A percentile compares a stretch with the other conserved stretches of the same genome.
Evolutionary conservation across 2,113 vertebrate genomes (phyloP).

Genomic region (Speoplatyrhinus poulsoni): DNA sequence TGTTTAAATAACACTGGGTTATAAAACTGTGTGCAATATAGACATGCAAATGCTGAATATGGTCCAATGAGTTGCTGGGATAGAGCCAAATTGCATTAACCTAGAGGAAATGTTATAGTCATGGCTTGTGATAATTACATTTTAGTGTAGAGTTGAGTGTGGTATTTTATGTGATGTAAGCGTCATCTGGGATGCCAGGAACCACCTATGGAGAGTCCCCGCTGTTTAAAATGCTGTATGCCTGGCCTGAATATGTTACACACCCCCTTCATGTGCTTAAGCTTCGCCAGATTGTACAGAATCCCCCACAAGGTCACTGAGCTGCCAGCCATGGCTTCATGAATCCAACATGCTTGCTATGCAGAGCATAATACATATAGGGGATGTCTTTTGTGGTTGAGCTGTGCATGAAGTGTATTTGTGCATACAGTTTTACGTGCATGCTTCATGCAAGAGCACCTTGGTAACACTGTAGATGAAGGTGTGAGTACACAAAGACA

Average conservation of each 20-base stretch:
- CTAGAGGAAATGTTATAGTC: background rate
- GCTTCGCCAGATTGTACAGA: slow-evolving; percentile 41
- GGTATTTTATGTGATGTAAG: background rate
- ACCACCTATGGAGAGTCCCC: slow-evolving; percentile 49
- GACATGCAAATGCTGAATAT: background rate
- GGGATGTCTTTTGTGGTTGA: background rate
- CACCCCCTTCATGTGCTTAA: slow-evolving; percentile 9
- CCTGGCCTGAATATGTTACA: slow-evolving; percentile 47
- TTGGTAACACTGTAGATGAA: too few species aligned
- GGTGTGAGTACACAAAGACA: too few species aligned
- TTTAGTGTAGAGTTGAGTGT: background rate
- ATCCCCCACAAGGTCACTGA: slow-evolving; percentile 57
- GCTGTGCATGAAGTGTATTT: background rate
- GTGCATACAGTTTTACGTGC: background rate
- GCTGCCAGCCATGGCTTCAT: slow-evolving; percentile 31
- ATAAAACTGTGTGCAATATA: background rate
- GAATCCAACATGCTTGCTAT: slow-evolving; percentile 43
- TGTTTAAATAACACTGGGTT: background rate
- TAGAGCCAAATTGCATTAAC: background rate
- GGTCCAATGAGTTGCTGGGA: slow-evolving; percentile 1
- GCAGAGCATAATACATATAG: slow-evolving; percentile 16
- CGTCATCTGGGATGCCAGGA: slow-evolving; percentile 26
- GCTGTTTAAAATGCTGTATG: slow-evolving; percentile 60
- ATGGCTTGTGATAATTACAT: slow-evolving; percentile 5
- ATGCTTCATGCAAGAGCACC: background rate